Conservation (phyloP, 2,113 vertebrate genomes). For the Mustela lutreola region DNA sequence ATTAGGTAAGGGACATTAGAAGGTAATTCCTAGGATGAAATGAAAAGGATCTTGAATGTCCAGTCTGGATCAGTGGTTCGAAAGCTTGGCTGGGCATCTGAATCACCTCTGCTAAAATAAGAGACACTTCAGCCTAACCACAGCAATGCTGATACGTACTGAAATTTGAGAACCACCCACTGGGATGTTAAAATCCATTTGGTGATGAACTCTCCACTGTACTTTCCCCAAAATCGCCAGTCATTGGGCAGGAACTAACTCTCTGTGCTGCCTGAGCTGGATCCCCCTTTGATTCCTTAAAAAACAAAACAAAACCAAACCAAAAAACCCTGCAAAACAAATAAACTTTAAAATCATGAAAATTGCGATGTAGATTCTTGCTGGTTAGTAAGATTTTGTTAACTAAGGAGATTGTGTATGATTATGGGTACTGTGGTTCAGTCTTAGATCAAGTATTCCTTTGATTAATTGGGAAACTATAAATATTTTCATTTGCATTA, state of each 20-base stretch:
- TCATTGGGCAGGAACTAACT: not conserved
- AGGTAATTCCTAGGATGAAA: conserved; percentile 20
- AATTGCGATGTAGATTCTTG: not conserved
- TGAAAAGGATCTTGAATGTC: not conserved
- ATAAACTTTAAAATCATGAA: not conserved
- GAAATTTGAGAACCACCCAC: not conserved
- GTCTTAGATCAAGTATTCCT: conserved; percentile 38
- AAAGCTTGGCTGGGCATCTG: not conserved
- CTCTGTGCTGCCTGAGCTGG: not conserved
- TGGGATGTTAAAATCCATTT: not conserved
- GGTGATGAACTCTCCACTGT: not conserved
- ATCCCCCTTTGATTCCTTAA: not conserved
- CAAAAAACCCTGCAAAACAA: not conserved
- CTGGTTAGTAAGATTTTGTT: not conserved
- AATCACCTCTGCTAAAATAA: not conserved
- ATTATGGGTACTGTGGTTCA: not conserved
- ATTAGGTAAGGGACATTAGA: not conserved
- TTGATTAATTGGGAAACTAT: conserved; percentile 21
- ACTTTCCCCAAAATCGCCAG: not conserved
- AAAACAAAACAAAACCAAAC: not conserved
- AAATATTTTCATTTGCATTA: conserved; percentile 8
- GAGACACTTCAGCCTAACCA: not conserved
- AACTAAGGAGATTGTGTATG: not conserved
- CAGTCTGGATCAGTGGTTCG: not conserved
- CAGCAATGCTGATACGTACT: not conserved